These are phyloP conservation scores for Pagrus major DNA, from an alignment of 2,113 vertebrate genomes.

Conservation along the genomic window DNA sequence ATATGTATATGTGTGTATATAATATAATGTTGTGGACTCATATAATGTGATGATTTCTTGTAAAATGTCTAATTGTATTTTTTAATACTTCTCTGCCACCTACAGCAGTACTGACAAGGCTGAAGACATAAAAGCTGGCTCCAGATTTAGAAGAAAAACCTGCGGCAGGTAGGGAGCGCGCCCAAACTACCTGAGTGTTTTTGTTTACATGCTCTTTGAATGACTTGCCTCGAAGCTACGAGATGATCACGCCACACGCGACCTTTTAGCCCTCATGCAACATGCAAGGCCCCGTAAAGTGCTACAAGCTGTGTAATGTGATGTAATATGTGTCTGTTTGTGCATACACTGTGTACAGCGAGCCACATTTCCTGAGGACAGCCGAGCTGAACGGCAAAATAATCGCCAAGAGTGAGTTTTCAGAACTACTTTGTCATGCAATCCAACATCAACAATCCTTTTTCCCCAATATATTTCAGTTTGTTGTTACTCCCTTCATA, in stretches of 20 bases:
- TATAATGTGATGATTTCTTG: neutral
- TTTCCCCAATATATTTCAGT: neutral
- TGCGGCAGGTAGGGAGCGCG: slow-evolving; percentile 51
- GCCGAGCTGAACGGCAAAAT: slow-evolving; percentile 65
- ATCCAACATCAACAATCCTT: neutral
- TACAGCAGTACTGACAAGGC: slow-evolving; percentile 25
- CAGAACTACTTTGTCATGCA: neutral
- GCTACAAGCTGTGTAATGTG: slow-evolving; percentile 9
- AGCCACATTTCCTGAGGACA: slow-evolving; percentile 49
- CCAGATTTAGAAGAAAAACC: slow-evolving; percentile 48
- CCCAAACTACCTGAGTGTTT: neutral
- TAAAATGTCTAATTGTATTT: neutral
- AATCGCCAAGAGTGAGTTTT: slow-evolving; percentile 79
- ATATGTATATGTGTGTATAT: no score
- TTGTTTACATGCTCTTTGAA: neutral
- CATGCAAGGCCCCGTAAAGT: neutral
- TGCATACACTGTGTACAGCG: slow-evolving; percentile 75
- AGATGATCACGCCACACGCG: slow-evolving; percentile 7
- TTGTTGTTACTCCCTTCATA: neutral
- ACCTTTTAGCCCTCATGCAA: slow-evolving; percentile 28
- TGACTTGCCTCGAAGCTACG: neutral
- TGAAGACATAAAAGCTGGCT: neutral
- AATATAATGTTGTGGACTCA: no score
- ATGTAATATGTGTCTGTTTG: slow-evolving; percentile 46
- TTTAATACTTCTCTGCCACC: neutral